Percentiles rank a stretch among this genome's conserved stretches.
These are phyloP conservation scores for Toxostoma redivivum DNA, from an alignment of 2,113 vertebrate genomes.

Conservation along the genomic window DNA sequence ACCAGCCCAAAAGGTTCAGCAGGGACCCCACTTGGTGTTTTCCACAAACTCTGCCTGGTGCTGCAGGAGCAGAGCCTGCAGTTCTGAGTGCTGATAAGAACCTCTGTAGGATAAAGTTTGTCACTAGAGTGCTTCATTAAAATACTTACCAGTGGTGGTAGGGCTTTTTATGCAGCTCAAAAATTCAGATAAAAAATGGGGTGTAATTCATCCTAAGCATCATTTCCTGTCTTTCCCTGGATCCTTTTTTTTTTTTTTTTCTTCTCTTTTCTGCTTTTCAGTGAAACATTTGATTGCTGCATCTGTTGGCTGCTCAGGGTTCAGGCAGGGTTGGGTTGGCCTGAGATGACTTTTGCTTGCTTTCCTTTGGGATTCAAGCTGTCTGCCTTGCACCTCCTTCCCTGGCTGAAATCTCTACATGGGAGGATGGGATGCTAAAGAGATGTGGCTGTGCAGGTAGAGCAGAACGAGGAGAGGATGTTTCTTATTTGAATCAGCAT, in stretches of 20 bases:
- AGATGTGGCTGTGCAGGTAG: neutral
- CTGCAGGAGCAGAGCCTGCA: neutral
- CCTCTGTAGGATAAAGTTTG: neutral
- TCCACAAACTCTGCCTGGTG: neutral
- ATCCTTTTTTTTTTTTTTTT: neutral
- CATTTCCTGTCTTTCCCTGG: neutral
- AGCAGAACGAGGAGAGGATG: neutral
- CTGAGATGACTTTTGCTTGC: neutral
- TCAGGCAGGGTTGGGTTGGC: neutral
- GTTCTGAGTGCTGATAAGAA: neutral
- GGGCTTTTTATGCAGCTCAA: neutral
- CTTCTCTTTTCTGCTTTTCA: neutral
- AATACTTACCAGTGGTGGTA: neutral
- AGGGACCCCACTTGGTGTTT: neutral
- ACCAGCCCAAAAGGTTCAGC: fast-evolving
- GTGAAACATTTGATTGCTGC: neutral
- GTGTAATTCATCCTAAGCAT: neutral
- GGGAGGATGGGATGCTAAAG: neutral
- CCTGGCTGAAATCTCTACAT: fast-evolving
- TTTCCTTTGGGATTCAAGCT: neutral
- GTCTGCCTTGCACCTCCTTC: neutral
- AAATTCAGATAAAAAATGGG: neutral
- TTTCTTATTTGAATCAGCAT: neutral
- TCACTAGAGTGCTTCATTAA: neutral
- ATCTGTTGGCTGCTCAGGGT: neutral